These are phyloP conservation scores for Phymastichus coffea DNA, from an alignment of 1,140 invertebrate genomes.

Conservation along the genomic window DNA sequence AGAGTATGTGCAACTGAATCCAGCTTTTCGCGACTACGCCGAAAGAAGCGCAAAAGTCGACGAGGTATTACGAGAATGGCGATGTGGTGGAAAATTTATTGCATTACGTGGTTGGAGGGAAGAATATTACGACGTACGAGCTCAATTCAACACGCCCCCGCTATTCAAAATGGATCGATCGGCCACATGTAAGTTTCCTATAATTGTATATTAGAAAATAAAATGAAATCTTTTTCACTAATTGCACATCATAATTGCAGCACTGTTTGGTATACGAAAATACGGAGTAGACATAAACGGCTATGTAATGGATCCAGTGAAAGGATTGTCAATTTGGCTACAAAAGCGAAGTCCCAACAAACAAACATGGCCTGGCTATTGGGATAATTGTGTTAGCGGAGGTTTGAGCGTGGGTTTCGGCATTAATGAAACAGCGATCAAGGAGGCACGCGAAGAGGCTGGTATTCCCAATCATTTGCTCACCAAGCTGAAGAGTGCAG, in stretches of 20 bases:
- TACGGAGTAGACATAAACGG: conserved; percentile 95
- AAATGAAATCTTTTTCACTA: not conserved
- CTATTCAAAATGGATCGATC: conserved; percentile 89
- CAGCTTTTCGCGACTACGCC: conserved; percentile 78
- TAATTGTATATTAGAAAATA: not conserved
- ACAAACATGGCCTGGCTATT: conserved; percentile 92
- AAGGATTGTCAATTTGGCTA: conserved; percentile 89
- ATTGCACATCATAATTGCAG: conserved; percentile 42
- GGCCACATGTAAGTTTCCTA: conserved; percentile 71
- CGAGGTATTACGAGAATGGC: conserved; percentile 73
- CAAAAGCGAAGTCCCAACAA: conserved; percentile 87
- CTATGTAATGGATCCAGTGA: conserved; percentile 80
- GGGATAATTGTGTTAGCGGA: conserved; percentile 94
- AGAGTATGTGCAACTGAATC: conserved; percentile 78
- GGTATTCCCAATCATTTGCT: conserved; percentile 75
- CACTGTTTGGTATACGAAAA: conserved; percentile 87
- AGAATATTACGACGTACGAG: conserved; percentile 86
- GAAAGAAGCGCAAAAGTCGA: conserved; percentile 79
- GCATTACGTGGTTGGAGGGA: conserved; percentile 87
- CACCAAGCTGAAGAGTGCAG: conserved; percentile 74
- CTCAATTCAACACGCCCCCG: conserved; percentile 67
- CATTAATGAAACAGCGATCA: conserved; percentile 84
- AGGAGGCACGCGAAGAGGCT: conserved; percentile 93
- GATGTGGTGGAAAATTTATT: conserved; percentile 62
- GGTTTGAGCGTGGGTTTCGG: conserved; percentile 85